phyloP scores from a whole-genome alignment of 2,797 vertebrate genomes.

The Mycteria americana region DNA sequence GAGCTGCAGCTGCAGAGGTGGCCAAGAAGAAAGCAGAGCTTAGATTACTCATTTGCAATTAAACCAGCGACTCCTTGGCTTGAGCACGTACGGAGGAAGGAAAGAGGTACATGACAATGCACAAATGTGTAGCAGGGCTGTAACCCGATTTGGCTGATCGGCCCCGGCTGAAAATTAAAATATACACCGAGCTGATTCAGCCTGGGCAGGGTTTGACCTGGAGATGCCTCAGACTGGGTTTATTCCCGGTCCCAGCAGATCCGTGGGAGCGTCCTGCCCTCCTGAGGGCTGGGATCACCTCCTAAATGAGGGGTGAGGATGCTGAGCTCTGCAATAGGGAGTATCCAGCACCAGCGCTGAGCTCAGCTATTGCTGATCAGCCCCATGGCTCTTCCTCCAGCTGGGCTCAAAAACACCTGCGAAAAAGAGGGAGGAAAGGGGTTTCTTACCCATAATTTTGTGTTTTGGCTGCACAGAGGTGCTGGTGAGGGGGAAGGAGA shows the following conservation, averaged over 20 bases:
- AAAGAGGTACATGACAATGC: not conserved
- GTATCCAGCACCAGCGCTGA: too few species aligned
- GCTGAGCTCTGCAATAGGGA: not conserved
- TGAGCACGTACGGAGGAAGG: not conserved
- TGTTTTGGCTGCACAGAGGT: not conserved
- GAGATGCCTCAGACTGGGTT: not conserved
- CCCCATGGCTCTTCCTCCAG: not conserved
- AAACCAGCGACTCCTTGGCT: not conserved
- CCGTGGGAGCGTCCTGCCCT: not conserved
- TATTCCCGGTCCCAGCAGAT: fast-evolving
- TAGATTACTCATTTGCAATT: not conserved
- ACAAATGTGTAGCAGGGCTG: fast-evolving
- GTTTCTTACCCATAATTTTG: not conserved
- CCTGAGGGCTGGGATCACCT: too few species aligned
- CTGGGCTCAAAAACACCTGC: not conserved
- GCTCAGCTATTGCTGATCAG: not conserved
- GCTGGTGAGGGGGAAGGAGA: not conserved
- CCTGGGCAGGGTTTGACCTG: not conserved
- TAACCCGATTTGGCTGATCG: too few species aligned
- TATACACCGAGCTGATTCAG: too few species aligned
- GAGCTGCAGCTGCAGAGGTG: not conserved
- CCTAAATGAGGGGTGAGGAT: not conserved
- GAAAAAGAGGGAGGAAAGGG: too few species aligned
- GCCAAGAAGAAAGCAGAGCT: not conserved
- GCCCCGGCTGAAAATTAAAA: not conserved